Percentiles rank a stretch among this genome's conserved stretches.
These are phyloP conservation scores for Agrotis puta DNA, from an alignment of 2,888 invertebrate genomes.

Conservation along the genomic window DNA sequence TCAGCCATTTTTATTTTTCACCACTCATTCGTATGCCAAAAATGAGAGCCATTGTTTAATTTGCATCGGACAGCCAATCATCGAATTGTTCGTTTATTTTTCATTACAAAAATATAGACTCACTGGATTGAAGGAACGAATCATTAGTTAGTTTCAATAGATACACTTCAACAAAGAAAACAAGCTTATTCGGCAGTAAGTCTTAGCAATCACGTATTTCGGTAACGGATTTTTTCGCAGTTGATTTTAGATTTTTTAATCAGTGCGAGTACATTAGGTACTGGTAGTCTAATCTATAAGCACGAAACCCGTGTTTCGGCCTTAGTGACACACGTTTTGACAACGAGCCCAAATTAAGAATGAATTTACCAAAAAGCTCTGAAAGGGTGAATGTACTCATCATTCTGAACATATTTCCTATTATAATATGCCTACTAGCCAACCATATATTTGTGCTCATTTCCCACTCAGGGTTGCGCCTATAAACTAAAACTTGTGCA, in stretches of 20 bases:
- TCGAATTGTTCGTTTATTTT: slow-evolving; percentile 44
- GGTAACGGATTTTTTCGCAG: neutral
- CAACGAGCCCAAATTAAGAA: too few species aligned
- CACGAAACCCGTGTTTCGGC: too few species aligned
- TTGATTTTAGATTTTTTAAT: slow-evolving; percentile 6
- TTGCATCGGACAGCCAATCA: slow-evolving; percentile 55
- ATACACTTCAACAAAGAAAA: neutral
- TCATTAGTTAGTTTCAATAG: slow-evolving; percentile 16
- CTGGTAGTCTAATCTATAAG: too few species aligned
- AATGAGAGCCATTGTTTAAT: slow-evolving; percentile 50
- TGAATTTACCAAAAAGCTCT: neutral
- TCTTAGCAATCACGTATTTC: neutral
- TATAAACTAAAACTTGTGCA: too few species aligned
- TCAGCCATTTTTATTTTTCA: slow-evolving; percentile 37
- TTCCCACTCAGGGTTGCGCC: too few species aligned
- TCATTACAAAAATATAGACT: slow-evolving; percentile 37
- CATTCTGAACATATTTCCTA: too few species aligned
- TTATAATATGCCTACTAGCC: too few species aligned
- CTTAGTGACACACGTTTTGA: too few species aligned
- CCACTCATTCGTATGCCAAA: slow-evolving; percentile 41
- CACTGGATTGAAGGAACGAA: slow-evolving; percentile 21
- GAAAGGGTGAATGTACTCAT: too few species aligned
- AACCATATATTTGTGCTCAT: too few species aligned
- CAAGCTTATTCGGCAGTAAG: slow-evolving; percentile 13
- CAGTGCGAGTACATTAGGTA: neutral